Conservation (phyloP, 2,797 vertebrate species). For the Synanceia verrucosa region DNA sequence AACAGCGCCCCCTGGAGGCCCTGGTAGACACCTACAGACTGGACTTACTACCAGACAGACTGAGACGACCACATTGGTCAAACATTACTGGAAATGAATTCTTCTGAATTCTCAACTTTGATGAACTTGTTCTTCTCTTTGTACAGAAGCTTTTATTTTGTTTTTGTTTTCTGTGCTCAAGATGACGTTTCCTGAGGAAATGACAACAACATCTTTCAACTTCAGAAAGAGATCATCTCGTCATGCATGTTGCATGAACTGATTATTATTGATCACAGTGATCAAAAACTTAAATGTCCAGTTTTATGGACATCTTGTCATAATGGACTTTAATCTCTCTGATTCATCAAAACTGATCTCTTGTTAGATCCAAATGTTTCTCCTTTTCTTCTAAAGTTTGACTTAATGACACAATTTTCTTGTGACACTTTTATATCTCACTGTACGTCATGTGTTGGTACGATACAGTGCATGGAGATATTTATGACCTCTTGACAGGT, state of each 20-base stretch:
- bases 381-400: background rate
- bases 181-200: no score
- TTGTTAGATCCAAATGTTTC: background rate
- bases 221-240: no score
- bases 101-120: no score
- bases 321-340: background rate
- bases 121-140: slow-evolving; percentile 15
- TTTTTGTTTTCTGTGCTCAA: background rate
- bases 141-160: slow-evolving; percentile 7
- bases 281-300: background rate
- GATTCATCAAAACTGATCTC: slow-evolving; percentile 5
- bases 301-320: slow-evolving; percentile 6
- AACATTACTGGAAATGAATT: no score
- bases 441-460: background rate
- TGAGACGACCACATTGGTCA: no score
- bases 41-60: no score
- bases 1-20: slow-evolving; percentile 58
- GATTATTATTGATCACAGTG: background rate
- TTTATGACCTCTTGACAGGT: background rate
- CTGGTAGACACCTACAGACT: no score
- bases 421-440: background rate
- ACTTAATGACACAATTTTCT: background rate
- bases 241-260: no score
- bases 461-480: background rate
- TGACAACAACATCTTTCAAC: no score